Evolutionary conservation across 2,797 vertebrate genomes (phyloP).

Genomic region (Neomorphus geoffroyi): DNA sequence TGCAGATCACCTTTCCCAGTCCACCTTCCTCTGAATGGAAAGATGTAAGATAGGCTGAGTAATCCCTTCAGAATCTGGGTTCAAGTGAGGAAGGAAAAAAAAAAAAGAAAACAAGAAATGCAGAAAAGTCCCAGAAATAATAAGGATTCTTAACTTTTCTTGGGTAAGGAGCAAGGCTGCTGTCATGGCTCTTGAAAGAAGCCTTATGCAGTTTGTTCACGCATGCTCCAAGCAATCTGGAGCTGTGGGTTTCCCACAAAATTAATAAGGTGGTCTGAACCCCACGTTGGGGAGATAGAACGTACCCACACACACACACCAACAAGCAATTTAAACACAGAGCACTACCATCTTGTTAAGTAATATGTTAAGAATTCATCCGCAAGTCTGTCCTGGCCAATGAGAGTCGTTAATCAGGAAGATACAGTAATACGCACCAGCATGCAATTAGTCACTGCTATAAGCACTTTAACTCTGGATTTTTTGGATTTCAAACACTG

Average conservation of each 20-base stretch:
- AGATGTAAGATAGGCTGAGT: background rate
- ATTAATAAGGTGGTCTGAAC: background rate
- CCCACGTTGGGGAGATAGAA: background rate
- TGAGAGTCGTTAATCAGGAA: background rate
- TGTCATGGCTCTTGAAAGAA: background rate
- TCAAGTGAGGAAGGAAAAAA: background rate
- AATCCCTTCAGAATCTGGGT: background rate
- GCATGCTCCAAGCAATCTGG: background rate
- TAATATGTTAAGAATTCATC: background rate
- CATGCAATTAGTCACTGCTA: conserved; percentile 12
- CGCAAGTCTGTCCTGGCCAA: background rate
- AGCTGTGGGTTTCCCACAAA: background rate
- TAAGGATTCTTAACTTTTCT: background rate
- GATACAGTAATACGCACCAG: conserved; percentile 4
- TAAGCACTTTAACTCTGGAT: conserved; percentile 24
- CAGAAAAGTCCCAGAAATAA: background rate
- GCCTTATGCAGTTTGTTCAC: background rate
- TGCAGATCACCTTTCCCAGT: background rate
- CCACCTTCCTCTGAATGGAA: background rate
- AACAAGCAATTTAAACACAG: background rate
- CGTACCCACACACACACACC: too few relatives aligned
- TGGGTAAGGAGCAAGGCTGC: background rate
- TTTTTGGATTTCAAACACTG: conserved; percentile 13
- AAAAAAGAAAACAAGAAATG: background rate
- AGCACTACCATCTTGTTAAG: background rate